These are phyloP conservation scores for Aselliscus stoliczkanus DNA, from an alignment of 2,797 vertebrate genomes.

Conservation along the genomic window DNA sequence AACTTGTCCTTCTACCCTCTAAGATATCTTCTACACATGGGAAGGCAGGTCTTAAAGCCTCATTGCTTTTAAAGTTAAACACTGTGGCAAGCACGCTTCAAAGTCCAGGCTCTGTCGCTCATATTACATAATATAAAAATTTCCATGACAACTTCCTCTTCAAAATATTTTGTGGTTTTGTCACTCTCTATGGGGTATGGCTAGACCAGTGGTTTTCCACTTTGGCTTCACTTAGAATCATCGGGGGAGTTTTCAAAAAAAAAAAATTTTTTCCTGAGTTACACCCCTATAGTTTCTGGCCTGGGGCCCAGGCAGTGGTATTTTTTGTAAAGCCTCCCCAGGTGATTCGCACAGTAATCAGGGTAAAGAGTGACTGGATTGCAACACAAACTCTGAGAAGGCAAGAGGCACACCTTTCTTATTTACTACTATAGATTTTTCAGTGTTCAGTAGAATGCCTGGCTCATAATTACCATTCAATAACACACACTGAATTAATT, in stretches of 20 bases:
- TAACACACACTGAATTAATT: not conserved
- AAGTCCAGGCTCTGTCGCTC: not conserved
- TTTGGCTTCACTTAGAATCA: slow-evolving; percentile 19
- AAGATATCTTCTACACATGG: not conserved
- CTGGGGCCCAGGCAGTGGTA: not conserved
- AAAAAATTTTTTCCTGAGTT: not conserved
- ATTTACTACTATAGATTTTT: not conserved
- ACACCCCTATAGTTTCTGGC: not conserved
- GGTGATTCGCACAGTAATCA: not conserved
- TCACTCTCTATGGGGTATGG: not conserved
- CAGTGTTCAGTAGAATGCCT: not conserved
- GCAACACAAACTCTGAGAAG: not conserved
- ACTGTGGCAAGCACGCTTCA: not conserved
- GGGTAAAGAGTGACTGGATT: not conserved
- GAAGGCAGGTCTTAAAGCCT: not conserved
- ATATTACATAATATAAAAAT: slow-evolving; percentile 21
- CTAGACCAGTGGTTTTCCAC: slow-evolving; percentile 26
- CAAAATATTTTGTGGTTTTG: slow-evolving; percentile 37
- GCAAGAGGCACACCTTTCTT: not conserved
- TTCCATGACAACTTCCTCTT: slow-evolving; percentile 64
- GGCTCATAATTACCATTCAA: not conserved
- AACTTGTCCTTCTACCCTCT: not conserved
- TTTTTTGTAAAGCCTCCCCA: not conserved
- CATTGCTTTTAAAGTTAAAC: not conserved
- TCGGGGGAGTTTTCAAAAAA: not conserved